Conservation (phyloP, 2,797 vertebrate genomes). For the Serranus cabrilla region DNA sequence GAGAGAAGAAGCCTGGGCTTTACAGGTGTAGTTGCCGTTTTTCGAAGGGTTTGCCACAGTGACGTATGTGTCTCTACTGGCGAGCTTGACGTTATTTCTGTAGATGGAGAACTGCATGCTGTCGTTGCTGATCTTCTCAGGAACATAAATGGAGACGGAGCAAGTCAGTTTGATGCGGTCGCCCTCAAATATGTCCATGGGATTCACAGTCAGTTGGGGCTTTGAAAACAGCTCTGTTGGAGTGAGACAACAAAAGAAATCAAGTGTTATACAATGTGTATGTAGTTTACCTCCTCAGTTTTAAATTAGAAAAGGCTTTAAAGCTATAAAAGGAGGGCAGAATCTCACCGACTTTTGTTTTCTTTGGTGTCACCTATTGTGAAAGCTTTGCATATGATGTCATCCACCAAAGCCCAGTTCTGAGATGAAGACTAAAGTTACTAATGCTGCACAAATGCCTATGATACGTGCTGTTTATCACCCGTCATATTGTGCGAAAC, state of each 20-base stretch:
- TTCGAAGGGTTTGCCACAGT: slow-evolving; percentile 7
- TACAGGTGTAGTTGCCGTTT: slow-evolving; percentile 82
- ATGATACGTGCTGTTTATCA: too few species aligned
- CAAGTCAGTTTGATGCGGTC: slow-evolving; percentile 68
- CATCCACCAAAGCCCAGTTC: too few species aligned
- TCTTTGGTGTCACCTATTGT: too few species aligned
- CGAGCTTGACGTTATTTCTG: slow-evolving; percentile 57
- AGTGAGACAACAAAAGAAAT: slow-evolving; percentile 20
- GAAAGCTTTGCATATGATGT: too few species aligned
- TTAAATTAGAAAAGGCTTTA: too few species aligned
- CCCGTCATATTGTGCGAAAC: too few species aligned
- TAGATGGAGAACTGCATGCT: slow-evolving; percentile 67
- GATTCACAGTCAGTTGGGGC: slow-evolving; percentile 68
- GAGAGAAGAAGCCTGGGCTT: not conserved
- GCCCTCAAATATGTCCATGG: slow-evolving; percentile 70
- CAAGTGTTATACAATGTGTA: not conserved
- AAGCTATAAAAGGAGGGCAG: too few species aligned
- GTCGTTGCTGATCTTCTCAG: slow-evolving; percentile 44
- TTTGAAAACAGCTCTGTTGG: slow-evolving; percentile 81
- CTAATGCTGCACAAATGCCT: too few species aligned
- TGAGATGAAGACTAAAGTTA: too few species aligned
- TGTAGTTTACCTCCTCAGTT: not conserved
- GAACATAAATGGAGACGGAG: slow-evolving; percentile 33
- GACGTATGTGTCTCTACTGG: fast-evolving
- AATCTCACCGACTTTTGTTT: too few species aligned